These are phyloP conservation scores for Nudaria mundana DNA, from an alignment of 2,888 invertebrate species.

Conservation along the genomic window DNA sequence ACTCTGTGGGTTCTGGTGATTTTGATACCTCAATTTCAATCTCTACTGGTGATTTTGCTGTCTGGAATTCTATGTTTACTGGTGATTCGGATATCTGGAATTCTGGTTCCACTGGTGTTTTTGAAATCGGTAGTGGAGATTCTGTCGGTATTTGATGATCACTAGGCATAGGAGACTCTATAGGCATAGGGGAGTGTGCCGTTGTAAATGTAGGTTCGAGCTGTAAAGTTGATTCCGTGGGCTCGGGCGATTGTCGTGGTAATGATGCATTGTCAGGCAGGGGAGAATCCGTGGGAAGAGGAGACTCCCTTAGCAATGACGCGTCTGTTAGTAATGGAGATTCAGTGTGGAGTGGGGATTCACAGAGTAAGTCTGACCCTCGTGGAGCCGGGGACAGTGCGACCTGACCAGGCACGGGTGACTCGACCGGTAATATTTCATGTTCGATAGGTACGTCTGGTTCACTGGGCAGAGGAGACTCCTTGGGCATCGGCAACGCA, in stretches of 20 bases:
- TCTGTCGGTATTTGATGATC: conserved; percentile 9
- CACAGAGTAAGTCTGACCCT: conserved; percentile 28
- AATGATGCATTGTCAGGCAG: conserved; percentile 20
- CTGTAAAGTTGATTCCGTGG: conserved; percentile 26
- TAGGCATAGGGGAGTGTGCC: conserved; percentile 12
- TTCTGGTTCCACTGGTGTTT: conserved; percentile 29
- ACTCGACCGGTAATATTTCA: conserved; percentile 8
- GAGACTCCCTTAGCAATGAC: conserved; percentile 22
- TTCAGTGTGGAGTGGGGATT: conserved; percentile 25
- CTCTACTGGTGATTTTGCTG: conserved; percentile 23
- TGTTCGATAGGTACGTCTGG: conserved; percentile 12
- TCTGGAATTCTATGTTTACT: conserved; percentile 19
- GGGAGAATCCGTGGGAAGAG: conserved; percentile 28
- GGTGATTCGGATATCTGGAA: conserved; percentile 18
- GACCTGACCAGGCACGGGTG: conserved; percentile 18
- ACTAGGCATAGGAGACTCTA: conserved; percentile 16
- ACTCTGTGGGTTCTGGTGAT: conserved; percentile 33
- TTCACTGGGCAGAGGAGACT: conserved; percentile 20
- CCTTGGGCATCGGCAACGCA: conserved; percentile 27
- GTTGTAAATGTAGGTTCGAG: conserved; percentile 16
- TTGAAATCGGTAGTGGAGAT: conserved; percentile 24
- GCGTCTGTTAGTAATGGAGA: conserved; percentile 29
- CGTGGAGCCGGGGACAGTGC: conserved; percentile 25
- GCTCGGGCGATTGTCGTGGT: conserved; percentile 29
- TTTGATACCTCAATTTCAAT: conserved; percentile 30